These are phyloP conservation scores for Anthopleura sola DNA, from an alignment of 64 coral and sea anemone genomes.

Conservation along the genomic window DNA sequence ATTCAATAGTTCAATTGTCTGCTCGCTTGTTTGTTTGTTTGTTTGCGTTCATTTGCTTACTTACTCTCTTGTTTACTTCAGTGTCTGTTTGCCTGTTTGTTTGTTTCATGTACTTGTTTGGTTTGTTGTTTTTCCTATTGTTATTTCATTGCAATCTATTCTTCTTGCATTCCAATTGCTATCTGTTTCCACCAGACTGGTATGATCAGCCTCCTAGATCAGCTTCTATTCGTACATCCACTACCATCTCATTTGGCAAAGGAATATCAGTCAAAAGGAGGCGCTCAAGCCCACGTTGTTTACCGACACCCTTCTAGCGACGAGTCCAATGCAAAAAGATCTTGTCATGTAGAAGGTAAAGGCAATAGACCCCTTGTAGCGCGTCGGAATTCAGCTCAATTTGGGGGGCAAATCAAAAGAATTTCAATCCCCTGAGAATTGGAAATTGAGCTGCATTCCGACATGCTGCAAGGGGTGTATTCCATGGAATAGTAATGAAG, in stretches of 20 bases:
- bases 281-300: conserved; percentile 43
- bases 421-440: not conserved
- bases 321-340: not conserved
- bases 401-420: too few species aligned
- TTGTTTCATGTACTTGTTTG: not conserved
- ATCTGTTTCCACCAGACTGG: conserved; percentile 29
- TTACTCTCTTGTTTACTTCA: too few species aligned
- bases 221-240: conserved; percentile 51
- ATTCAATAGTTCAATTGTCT: too few species aligned
- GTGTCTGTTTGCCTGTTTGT: too few species aligned
- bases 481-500: too few species aligned
- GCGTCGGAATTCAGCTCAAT: too few species aligned
- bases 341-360: not conserved
- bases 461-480: too few species aligned
- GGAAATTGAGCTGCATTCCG: too few species aligned
- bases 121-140: not conserved
- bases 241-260: conserved; percentile 38
- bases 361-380: not conserved
- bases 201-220: conserved; percentile 48
- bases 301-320: conserved; percentile 22
- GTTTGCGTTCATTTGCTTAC: too few species aligned
- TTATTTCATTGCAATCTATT: too few species aligned
- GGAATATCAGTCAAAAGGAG: conserved; percentile 27
- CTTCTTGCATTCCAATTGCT: not conserved
- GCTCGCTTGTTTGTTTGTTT: too few species aligned